These are phyloP conservation scores for Cacoxenus indagator DNA, from an alignment of 2,888 invertebrate genomes.

Conservation along the genomic window DNA sequence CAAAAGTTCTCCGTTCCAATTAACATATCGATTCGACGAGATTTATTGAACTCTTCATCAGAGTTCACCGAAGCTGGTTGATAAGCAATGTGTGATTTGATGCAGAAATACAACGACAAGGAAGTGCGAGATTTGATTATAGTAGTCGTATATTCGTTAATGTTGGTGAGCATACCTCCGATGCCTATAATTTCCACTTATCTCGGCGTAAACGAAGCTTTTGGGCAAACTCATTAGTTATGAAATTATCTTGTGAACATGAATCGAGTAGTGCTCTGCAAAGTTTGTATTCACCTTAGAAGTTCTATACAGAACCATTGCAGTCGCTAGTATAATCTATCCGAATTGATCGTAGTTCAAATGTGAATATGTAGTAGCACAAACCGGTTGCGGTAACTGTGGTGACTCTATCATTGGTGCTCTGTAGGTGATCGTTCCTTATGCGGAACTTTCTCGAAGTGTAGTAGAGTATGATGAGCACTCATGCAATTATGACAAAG, in stretches of 20 bases:
- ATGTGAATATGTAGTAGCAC: neutral
- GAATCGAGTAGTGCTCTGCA: slow-evolving; percentile 18
- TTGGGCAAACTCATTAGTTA: slow-evolving; percentile 18
- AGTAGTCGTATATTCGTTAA: neutral
- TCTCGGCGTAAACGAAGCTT: neutral
- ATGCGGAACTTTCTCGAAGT: neutral
- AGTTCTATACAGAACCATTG: slow-evolving; percentile 10
- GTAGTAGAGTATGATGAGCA: neutral
- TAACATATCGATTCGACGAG: neutral
- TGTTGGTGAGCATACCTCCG: neutral
- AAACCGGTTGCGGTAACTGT: neutral
- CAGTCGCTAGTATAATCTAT: slow-evolving; percentile 23
- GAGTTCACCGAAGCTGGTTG: neutral
- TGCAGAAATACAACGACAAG: neutral
- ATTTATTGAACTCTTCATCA: neutral
- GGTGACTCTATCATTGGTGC: neutral
- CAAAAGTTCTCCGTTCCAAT: neutral
- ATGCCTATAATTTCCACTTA: neutral
- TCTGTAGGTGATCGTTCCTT: neutral
- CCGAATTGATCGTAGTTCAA: neutral
- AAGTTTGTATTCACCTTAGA: slow-evolving; percentile 13
- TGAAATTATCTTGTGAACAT: slow-evolving; percentile 23
- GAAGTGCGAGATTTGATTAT: neutral
- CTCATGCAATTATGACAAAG: neutral
- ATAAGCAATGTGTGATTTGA: neutral